phyloP scores from a whole-genome alignment of 1,140 invertebrate species.

The Cydia strobilella region DNA sequence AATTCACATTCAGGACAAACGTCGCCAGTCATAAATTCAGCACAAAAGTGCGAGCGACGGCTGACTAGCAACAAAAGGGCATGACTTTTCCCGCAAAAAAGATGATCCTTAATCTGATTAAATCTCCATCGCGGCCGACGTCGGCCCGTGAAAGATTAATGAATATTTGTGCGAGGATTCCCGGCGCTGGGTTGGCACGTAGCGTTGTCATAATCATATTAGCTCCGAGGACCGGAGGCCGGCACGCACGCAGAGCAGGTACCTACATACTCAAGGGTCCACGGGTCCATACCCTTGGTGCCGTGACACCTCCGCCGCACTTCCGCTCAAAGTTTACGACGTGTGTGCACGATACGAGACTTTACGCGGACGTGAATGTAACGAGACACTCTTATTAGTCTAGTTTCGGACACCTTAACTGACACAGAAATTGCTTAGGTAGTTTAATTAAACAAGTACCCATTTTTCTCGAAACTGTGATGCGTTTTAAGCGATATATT shows the following conservation, averaged over 20 bases:
- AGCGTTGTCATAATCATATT: conserved; percentile 79
- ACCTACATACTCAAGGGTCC: conserved; percentile 16
- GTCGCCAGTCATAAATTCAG: conserved; percentile 72
- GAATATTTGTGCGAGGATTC: conserved; percentile 78
- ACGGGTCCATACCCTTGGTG: conserved; percentile 24
- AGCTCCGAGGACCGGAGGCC: conserved; percentile 63
- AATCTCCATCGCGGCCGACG: conserved; percentile 79
- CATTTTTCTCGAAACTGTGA: not conserved
- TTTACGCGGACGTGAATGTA: conserved; percentile 33
- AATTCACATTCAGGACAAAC: conserved; percentile 75
- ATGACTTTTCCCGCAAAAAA: conserved; percentile 77
- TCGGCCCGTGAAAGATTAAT: conserved; percentile 80
- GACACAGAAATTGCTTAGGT: not conserved
- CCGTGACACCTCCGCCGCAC: conserved; percentile 39
- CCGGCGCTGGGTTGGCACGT: conserved; percentile 72
- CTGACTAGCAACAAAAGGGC: conserved; percentile 74
- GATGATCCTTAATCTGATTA: conserved; percentile 80
- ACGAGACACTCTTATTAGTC: conserved; percentile 36
- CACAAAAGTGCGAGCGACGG: conserved; percentile 72
- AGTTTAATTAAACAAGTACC: not conserved
- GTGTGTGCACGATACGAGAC: conserved; percentile 35
- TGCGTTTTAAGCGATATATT: too few relatives aligned
- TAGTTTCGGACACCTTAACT: not conserved
- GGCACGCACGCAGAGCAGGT: conserved; percentile 66
- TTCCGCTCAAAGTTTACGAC: conserved; percentile 41